phyloP scores from a whole-genome alignment of 2,797 vertebrate genomes.

The Gambelia wislizenii region DNA sequence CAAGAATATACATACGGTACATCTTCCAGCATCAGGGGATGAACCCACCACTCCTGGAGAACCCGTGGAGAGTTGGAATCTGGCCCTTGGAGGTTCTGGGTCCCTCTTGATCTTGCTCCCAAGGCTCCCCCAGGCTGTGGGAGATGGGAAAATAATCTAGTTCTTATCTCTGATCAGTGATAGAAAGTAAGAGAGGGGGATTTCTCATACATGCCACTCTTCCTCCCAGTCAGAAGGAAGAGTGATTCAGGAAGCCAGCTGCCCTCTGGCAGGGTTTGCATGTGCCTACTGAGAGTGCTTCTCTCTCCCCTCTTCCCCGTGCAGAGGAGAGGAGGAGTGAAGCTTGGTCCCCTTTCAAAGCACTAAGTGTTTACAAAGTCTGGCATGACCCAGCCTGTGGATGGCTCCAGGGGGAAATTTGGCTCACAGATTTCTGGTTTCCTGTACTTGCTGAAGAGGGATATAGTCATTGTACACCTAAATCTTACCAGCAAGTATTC shows the following conservation, averaged over 20 bases:
- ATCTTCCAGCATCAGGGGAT: not conserved
- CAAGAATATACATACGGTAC: not conserved
- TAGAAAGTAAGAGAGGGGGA: not conserved
- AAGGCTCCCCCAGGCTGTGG: not conserved
- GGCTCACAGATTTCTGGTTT: not conserved
- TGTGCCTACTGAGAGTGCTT: too few relatives aligned
- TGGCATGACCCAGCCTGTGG: too few relatives aligned
- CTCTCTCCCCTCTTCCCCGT: too few relatives aligned
- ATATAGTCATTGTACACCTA: not conserved
- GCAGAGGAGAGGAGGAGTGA: too few relatives aligned
- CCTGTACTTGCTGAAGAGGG: not conserved
- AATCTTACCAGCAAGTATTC: not conserved
- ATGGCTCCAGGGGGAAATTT: not conserved
- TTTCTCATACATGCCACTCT: not conserved
- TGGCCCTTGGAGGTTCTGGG: not conserved
- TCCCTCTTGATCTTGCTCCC: not conserved
- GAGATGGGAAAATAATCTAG: not conserved
- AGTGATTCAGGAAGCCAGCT: too few relatives aligned
- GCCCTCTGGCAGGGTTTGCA: too few relatives aligned
- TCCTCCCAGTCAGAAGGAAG: not conserved
- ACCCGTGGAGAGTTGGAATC: not conserved
- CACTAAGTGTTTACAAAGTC: too few relatives aligned
- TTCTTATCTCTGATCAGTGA: not conserved
- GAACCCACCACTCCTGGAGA: not conserved
- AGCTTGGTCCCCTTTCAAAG: too few relatives aligned